A percentile compares a stretch with the other conserved stretches of the same genome.
phyloP scores from a whole-genome alignment of 2,888 invertebrate species.

The Hirtodrosophila duncani region DNA sequence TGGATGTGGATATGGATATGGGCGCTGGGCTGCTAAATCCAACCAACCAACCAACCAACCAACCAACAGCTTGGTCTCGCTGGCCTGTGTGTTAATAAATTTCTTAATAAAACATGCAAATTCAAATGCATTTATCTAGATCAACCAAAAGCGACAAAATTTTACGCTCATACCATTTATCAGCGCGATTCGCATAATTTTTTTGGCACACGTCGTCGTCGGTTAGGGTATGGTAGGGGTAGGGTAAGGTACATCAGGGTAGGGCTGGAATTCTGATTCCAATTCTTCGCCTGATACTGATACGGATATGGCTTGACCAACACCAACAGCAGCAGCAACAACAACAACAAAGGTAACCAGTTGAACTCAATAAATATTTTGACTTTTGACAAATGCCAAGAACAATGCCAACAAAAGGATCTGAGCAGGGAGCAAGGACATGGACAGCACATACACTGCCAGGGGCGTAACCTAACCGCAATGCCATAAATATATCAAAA shows the following conservation, averaged over 20 bases:
- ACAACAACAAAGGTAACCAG: constrained; percentile 45
- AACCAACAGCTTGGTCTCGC: constrained; percentile 11
- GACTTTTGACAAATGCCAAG: constrained; percentile 68
- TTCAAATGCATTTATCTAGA: constrained; percentile 75
- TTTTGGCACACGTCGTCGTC: constrained; percentile 63
- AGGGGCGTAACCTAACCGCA: constrained; percentile 46
- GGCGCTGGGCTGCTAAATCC: constrained; percentile 10
- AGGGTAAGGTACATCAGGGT: too few relatives aligned
- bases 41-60: too few relatives aligned
- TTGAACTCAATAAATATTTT: constrained; percentile 75
- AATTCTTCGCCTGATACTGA: constrained; percentile 6
- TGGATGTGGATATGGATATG: too few relatives aligned
- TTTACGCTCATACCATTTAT: constrained; percentile 67
- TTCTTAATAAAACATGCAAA: constrained; percentile 72
- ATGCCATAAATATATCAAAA: constrained; percentile 53
- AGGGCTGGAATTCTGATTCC: too few relatives aligned
- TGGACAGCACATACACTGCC: constrained; percentile 34
- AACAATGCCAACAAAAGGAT: constrained; percentile 18
- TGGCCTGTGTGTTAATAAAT: constrained; percentile 65
- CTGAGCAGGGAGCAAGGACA: constrained; percentile 11
- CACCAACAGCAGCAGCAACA: constrained; percentile 16
- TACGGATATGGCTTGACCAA: constrained; percentile 30
- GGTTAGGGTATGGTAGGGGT: constrained; percentile 37
- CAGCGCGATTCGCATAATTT: constrained; percentile 48
- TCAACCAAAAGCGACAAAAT: constrained; percentile 73